These are phyloP conservation scores for Lycaon pictus DNA, from an alignment of 2,113 vertebrate species.

Conservation along the genomic window DNA sequence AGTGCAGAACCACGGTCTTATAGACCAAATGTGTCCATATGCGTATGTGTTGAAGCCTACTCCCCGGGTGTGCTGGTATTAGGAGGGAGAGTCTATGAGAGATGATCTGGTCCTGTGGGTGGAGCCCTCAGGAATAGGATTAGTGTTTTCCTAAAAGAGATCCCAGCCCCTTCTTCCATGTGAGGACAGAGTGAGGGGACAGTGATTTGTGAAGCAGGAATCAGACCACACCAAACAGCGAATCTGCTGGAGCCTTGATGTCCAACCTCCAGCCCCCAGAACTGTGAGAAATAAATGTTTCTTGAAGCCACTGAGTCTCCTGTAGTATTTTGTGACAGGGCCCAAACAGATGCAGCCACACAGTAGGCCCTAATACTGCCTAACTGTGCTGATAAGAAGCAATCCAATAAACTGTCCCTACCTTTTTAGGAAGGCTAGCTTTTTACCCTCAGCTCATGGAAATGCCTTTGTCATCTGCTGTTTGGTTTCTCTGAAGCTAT, in stretches of 20 bases:
- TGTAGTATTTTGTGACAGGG: not conserved
- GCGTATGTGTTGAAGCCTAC: not conserved
- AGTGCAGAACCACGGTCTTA: not conserved
- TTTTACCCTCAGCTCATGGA: not conserved
- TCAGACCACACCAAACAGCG: not conserved
- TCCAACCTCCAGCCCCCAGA: not conserved
- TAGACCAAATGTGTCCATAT: not conserved
- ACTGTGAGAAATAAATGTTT: not conserved
- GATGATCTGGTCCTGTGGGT: not conserved
- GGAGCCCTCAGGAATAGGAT: not conserved
- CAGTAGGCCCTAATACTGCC: not conserved
- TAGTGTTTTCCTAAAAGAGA: not conserved
- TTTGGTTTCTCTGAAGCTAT: slow-evolving; percentile 26
- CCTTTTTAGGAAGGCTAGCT: not conserved
- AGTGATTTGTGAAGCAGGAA: not conserved
- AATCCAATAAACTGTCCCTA: not conserved
- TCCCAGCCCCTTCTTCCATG: not conserved
- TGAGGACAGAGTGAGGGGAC: not conserved
- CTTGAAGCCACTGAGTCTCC: not conserved
- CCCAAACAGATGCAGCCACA: not conserved
- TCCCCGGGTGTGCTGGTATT: not conserved
- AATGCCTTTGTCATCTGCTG: not conserved
- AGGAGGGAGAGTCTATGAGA: not conserved
- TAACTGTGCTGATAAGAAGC: not conserved
- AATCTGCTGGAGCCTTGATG: not conserved